Evolutionary conservation across 2,797 vertebrate species (phyloP), one percentile per base, ranked within the genome.

Genomic region (Lacerta bilineata): DNA sequence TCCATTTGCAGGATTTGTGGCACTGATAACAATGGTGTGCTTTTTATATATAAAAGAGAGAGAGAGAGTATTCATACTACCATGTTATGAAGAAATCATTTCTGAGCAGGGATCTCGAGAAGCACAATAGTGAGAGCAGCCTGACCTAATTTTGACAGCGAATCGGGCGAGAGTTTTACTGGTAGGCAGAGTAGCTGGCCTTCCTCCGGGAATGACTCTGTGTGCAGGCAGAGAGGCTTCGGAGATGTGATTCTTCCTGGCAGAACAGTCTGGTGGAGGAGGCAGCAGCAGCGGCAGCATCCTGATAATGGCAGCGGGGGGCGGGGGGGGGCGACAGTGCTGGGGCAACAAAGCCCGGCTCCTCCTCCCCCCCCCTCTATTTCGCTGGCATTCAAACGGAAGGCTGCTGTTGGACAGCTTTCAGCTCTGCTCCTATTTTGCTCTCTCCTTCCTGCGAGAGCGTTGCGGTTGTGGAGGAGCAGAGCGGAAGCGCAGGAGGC

Each of bases 61-160:
- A 33, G 33, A 33, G 33, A 33, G 33, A 33, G 33, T 66, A 17
- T 61, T 72, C 33, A 17, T 39, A 33, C n/a, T 13, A 2, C 27
- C 13, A 23, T 50, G 23, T 18, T 15, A 18, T 10, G 55, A 50
- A 71, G 59, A 39, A n/a, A 33, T 39, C 75, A 33, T 68, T 68
- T 66, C 18, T 68, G 43, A 39, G 80, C 80, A n/a, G 81, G 43
- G 9, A 20, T 36, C 80, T 71, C 41, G 33, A 39, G 46, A 61
- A 33, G 46, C 77, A 1, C 59, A 36, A 25, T 78, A 61, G 36
- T 55, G 23, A 25, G 5, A n/a, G 88, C 8, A 75, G 83, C 71
- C 69, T 89, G 88, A 85, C 83, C 83, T 85, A 74, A 81, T 81
- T 89, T 76, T 76, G 83, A 76, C 39, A 46, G 84, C n/a, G 25